A percentile compares a stretch with the other conserved stretches of the same genome.
phyloP scores from a whole-genome alignment of 1,140 invertebrate genomes.

The Formica selysi region DNA sequence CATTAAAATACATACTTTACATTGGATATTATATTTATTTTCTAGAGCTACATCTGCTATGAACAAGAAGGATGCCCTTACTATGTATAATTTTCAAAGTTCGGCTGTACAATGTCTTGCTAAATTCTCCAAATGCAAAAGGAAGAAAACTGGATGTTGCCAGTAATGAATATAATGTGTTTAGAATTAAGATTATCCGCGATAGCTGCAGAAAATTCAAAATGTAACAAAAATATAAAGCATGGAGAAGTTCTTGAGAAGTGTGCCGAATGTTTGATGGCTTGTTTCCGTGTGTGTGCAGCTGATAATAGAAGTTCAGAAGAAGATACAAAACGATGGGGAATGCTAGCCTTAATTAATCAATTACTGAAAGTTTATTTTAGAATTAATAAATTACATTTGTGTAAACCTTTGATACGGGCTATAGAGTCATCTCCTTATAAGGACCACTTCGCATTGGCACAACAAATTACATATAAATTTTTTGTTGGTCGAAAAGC shows the following conservation, averaged over 20 bases:
- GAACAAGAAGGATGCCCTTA: slow-evolving; percentile 88
- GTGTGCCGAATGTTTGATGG: slow-evolving; percentile 97
- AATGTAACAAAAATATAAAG: slow-evolving; percentile 85
- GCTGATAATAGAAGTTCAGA: slow-evolving; percentile 94
- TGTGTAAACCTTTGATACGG: slow-evolving; percentile 98
- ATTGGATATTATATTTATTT: neutral
- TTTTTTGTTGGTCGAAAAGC: slow-evolving; percentile 99
- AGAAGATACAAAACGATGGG: slow-evolving; percentile 96
- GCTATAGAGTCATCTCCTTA: slow-evolving; percentile 97
- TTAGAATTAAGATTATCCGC: slow-evolving; percentile 88
- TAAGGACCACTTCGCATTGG: slow-evolving; percentile 95
- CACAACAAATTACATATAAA: slow-evolving; percentile 97
- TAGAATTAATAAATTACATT: slow-evolving; percentile 97
- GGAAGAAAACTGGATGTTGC: slow-evolving; percentile 29
- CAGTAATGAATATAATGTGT: slow-evolving; percentile 35
- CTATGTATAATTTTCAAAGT: slow-evolving; percentile 93
- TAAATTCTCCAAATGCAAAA: slow-evolving; percentile 88
- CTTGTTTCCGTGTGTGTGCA: slow-evolving; percentile 97
- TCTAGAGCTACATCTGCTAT: slow-evolving; percentile 4
- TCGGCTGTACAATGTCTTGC: slow-evolving; percentile 92
- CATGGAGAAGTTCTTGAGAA: slow-evolving; percentile 95
- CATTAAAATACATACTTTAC: slow-evolving; percentile 8
- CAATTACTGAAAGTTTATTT: slow-evolving; percentile 99
- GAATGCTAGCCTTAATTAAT: slow-evolving; percentile 98
- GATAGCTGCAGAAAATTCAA: slow-evolving; percentile 86